Percentiles rank a stretch among this genome's conserved stretches.
phyloP scores from a whole-genome alignment of 2,113 vertebrate species.

The Sigmodon hispidus region DNA sequence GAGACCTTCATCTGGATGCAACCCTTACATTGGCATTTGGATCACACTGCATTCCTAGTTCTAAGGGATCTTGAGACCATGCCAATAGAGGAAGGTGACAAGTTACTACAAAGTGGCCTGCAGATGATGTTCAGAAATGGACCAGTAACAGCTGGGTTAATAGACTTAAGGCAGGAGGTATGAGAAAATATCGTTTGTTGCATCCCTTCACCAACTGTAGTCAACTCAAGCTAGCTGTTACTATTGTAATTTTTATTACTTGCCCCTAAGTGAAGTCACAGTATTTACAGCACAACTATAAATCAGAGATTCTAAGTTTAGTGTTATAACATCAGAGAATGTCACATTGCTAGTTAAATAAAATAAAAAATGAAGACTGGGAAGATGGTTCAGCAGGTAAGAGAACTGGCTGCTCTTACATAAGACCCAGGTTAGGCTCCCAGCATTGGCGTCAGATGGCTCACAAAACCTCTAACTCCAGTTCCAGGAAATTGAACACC shows the following conservation, averaged over 20 bases:
- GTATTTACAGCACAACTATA: neutral
- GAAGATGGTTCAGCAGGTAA: neutral
- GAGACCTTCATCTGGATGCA: neutral
- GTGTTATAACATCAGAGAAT: conserved; percentile 5
- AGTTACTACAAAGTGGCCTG: neutral
- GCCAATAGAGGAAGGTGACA: neutral
- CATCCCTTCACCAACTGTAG: neutral
- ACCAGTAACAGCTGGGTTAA: neutral
- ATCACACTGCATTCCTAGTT: neutral
- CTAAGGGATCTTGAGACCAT: neutral
- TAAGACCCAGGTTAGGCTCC: neutral
- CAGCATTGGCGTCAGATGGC: no score
- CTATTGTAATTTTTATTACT: neutral
- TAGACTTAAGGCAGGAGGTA: neutral
- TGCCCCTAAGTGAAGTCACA: conserved; percentile 4
- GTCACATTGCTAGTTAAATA: neutral
- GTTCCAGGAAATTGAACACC: neutral
- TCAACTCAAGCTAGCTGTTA: neutral
- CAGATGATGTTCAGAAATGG: neutral
- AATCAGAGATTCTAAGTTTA: conserved; percentile 39
- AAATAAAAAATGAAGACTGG: neutral
- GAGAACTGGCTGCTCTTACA: neutral
- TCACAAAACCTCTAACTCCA: neutral
- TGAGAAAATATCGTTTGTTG: neutral
- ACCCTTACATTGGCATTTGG: neutral